A percentile compares a stretch with the other conserved stretches of the same genome.
These are phyloP conservation scores for Bufo bufo DNA, from an alignment of 2,113 vertebrate genomes.

Conservation along the genomic window DNA sequence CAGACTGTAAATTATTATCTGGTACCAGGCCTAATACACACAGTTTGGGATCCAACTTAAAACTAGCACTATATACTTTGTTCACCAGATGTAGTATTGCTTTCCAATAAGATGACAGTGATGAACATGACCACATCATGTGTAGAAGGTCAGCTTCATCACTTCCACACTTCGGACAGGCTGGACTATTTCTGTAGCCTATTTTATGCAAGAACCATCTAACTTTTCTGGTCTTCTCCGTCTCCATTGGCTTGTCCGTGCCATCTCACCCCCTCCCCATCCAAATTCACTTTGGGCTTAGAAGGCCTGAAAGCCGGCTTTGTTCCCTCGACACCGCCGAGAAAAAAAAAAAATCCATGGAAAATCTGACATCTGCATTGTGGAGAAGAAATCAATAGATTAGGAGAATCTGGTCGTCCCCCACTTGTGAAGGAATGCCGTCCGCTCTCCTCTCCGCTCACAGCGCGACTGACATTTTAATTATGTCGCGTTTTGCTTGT, in stretches of 20 bases:
- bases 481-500: slow-evolving; percentile 17
- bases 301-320: slow-evolving; percentile 58
- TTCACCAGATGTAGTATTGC: too few species aligned
- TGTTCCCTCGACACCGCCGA: slow-evolving; percentile 55
- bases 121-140: too few species aligned
- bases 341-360: slow-evolving; percentile 46
- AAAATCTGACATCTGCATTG: slow-evolving; percentile 59
- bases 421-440: slow-evolving; percentile 53
- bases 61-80: too few species aligned
- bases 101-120: too few species aligned
- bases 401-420: slow-evolving; percentile 55
- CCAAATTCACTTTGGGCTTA: slow-evolving; percentile 56
- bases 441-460: slow-evolving; percentile 48
- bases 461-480: slow-evolving; percentile 50
- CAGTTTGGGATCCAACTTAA: too few species aligned
- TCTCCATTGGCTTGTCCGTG: slow-evolving; percentile 44
- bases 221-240: slow-evolving; percentile 18
- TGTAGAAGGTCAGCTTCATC: too few species aligned
- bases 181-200: too few species aligned
- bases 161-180: too few species aligned
- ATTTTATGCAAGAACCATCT: too few species aligned
- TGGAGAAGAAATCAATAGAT: slow-evolving; percentile 60
- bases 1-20: too few species aligned
- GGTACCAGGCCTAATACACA: too few species aligned
- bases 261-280: slow-evolving; percentile 53